Conservation (phyloP, 2,888 invertebrate species). For the Epistrophe grossulariae region DNA sequence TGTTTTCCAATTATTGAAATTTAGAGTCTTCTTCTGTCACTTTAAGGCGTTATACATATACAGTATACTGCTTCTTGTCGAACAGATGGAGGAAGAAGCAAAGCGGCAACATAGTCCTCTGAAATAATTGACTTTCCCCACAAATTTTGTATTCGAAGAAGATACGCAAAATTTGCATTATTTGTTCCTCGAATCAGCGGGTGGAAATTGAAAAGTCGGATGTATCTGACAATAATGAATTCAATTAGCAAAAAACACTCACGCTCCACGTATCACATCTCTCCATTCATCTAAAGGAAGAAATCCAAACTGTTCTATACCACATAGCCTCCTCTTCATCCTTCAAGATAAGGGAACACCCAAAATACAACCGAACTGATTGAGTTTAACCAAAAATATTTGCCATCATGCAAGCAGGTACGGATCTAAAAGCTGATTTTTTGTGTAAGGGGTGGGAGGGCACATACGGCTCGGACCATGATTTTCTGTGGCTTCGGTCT, state of each 20-base stretch:
- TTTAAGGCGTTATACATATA: too few relatives aligned
- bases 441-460: background rate
- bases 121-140: slow-evolving; percentile 38
- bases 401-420: background rate
- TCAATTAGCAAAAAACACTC: slow-evolving; percentile 75
- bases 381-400: slow-evolving; percentile 36
- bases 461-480: background rate
- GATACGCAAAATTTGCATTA: slow-evolving; percentile 62
- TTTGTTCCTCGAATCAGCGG: slow-evolving; percentile 41
- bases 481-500: background rate
- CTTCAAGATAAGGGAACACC: slow-evolving; percentile 5
- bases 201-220: slow-evolving; percentile 72
- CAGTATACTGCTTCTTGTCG: background rate
- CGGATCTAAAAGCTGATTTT: background rate
- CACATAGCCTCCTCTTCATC: background rate
- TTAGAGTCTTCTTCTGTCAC: slow-evolving; percentile 52
- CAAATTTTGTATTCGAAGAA: slow-evolving; percentile 48
- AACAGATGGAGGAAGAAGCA: background rate
- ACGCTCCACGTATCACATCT: slow-evolving; percentile 73
- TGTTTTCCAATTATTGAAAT: slow-evolving; percentile 75
- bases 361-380: slow-evolving; percentile 56
- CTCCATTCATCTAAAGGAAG: slow-evolving; percentile 48
- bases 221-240: slow-evolving; percentile 76
- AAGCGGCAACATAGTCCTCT: slow-evolving; percentile 7
- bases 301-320: background rate